These are phyloP conservation scores for Clarias pachynema DNA, from an alignment of 2,797 vertebrate genomes.

Conservation along the genomic window DNA sequence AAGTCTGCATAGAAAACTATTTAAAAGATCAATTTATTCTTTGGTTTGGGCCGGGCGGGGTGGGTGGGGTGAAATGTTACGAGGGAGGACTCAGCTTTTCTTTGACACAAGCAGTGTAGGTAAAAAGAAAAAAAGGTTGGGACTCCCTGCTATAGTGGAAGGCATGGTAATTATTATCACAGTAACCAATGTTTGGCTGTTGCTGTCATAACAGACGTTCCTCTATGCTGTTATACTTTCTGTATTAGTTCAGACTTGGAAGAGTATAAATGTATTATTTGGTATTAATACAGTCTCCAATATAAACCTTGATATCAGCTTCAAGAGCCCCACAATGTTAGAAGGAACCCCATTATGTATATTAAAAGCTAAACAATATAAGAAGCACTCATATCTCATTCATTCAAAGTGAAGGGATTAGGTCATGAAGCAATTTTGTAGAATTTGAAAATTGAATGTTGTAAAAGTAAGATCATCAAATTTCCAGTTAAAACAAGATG, in stretches of 20 bases:
- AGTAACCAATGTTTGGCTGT: neutral
- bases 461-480: neutral
- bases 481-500: neutral
- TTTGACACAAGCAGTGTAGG: no score
- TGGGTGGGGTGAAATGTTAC: no score
- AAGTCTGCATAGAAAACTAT: neutral
- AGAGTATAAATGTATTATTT: neutral
- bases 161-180: no score
- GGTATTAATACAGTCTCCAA: neutral
- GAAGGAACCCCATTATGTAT: no score
- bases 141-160: no score
- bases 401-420: neutral
- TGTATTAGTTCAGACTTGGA: neutral
- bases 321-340: neutral
- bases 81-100: no score
- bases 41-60: no score
- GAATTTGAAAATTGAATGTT: neutral
- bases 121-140: no score
- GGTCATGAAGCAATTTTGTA: neutral
- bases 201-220: neutral
- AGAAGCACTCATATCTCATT: neutral
- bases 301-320: neutral
- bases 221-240: neutral
- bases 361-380: neutral
- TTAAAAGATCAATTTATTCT: neutral